phyloP scores from a whole-genome alignment of 1,140 invertebrate genomes.

The Panagrolaimus sp. region DNA sequence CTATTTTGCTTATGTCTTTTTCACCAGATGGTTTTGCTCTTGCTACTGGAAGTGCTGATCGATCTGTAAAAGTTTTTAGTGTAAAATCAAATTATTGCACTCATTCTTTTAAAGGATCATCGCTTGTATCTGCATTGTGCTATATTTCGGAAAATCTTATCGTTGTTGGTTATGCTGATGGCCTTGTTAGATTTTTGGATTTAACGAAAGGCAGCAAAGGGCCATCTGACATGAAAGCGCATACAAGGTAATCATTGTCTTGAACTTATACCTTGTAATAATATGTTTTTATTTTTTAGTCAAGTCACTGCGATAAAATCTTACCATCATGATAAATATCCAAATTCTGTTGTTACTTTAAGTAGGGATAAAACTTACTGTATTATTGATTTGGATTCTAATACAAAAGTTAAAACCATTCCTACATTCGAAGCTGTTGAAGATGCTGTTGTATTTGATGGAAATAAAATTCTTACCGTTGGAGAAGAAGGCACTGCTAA shows the following conservation, averaged over 20 bases:
- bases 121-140: conserved; percentile 34
- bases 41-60: conserved; percentile 36
- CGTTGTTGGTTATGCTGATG: conserved; percentile 44
- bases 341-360: conserved; percentile 20
- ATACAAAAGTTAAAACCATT: conserved; percentile 33
- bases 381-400: conserved; percentile 37
- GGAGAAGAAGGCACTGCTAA: conserved; percentile 51
- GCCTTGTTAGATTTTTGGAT: conserved; percentile 28
- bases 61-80: conserved; percentile 40
- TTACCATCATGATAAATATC: background rate
- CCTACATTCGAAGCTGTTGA: conserved; percentile 52
- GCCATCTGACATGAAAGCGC: conserved; percentile 20
- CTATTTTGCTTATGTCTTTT: conserved; percentile 26
- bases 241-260: conserved; percentile 29
- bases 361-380: conserved; percentile 47
- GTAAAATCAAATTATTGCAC: conserved; percentile 39
- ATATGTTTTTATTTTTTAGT: conserved; percentile 22
- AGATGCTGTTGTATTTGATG: conserved; percentile 27
- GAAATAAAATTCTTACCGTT: conserved; percentile 42
- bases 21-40: conserved; percentile 20
- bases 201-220: conserved; percentile 20
- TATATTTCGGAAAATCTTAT: conserved; percentile 32
- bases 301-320: conserved; percentile 31
- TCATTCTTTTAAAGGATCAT: conserved; percentile 39
- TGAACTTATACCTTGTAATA: background rate